A percentile compares a stretch with the other conserved stretches of the same genome.
Evolutionary conservation across 1,140 invertebrate species (phyloP).

Genomic region (Drosophila sp.): DNA sequence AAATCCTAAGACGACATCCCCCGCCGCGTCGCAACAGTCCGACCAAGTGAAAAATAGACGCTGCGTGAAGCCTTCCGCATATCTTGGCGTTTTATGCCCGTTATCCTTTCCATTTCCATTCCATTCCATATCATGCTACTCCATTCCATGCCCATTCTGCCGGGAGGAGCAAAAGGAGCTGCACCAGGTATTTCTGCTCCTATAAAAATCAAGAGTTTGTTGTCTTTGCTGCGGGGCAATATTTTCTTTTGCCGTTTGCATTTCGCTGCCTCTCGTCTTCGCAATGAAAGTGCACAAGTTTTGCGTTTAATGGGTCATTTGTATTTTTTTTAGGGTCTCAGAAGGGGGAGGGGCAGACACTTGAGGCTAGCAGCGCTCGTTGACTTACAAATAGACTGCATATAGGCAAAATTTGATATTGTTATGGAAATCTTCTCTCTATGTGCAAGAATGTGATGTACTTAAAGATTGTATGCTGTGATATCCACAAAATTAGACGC

Average conservation of each 20-base stretch:
- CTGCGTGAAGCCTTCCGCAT: constrained; percentile 70
- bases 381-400: constrained; percentile 42
- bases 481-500: neutral
- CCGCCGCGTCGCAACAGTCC: neutral
- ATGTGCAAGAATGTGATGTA: neutral
- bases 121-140: no score
- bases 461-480: neutral
- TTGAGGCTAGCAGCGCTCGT: neutral
- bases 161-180: constrained; percentile 21
- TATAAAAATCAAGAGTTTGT: constrained; percentile 84
- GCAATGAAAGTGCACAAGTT: constrained; percentile 79
- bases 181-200: constrained; percentile 40
- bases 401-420: constrained; percentile 39
- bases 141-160: neutral
- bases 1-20: constrained; percentile 77
- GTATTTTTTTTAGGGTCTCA: constrained; percentile 69
- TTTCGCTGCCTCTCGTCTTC: constrained; percentile 45
- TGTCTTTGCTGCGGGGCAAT: constrained; percentile 79
- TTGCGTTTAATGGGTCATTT: constrained; percentile 81
- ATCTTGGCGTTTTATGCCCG: constrained; percentile 74
- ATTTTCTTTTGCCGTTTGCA: constrained; percentile 68
- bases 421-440: constrained; percentile 20
- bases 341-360: neutral
- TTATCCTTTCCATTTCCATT: constrained; percentile 56
- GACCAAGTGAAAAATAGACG: constrained; percentile 78